These are phyloP conservation scores for Psammodynastes pulverulentus DNA, from an alignment of 2,113 vertebrate species.

Conservation along the genomic window DNA sequence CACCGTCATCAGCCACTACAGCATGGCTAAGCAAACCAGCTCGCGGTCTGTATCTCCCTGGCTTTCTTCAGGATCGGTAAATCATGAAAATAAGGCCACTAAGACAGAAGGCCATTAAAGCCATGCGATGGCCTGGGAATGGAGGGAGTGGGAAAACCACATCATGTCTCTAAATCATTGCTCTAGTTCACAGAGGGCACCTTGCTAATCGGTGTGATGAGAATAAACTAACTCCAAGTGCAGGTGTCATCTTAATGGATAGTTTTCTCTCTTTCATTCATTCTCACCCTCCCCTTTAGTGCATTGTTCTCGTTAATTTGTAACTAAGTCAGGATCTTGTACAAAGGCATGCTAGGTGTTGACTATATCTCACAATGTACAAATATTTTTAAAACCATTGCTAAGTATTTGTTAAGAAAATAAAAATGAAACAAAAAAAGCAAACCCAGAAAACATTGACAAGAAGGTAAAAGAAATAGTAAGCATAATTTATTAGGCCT, in stretches of 20 bases:
- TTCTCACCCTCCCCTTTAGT: constrained; percentile 40
- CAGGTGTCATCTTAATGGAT: constrained; percentile 69
- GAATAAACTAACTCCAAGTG: constrained; percentile 41
- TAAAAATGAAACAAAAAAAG: constrained; percentile 64
- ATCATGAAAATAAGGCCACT: constrained; percentile 85
- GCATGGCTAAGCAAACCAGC: constrained; percentile 97
- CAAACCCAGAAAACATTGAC: constrained; percentile 53
- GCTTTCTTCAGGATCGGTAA: constrained; percentile 83
- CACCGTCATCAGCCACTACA: constrained; percentile 99
- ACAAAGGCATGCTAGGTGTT: constrained; percentile 87
- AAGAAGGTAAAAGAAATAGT: constrained; percentile 41
- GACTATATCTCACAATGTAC: constrained; percentile 75
- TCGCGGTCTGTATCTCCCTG: constrained; percentile 92
- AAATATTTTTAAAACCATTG: constrained; percentile 78
- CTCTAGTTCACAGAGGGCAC: constrained; percentile 57
- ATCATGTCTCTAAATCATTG: constrained; percentile 50
- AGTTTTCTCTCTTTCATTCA: constrained; percentile 63
- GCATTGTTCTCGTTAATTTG: constrained; percentile 83
- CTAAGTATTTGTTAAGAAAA: constrained; percentile 77
- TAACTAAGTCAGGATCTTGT: constrained; percentile 78
- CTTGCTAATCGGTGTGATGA: constrained; percentile 44
- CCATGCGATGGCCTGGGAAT: constrained; percentile 16
- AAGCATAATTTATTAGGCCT: constrained; percentile 24
- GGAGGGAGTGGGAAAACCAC: constrained; percentile 25
- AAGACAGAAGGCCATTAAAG: constrained; percentile 86